phyloP scores from a whole-genome alignment of 2,888 invertebrate genomes.

The Aspidapion aeneum region DNA sequence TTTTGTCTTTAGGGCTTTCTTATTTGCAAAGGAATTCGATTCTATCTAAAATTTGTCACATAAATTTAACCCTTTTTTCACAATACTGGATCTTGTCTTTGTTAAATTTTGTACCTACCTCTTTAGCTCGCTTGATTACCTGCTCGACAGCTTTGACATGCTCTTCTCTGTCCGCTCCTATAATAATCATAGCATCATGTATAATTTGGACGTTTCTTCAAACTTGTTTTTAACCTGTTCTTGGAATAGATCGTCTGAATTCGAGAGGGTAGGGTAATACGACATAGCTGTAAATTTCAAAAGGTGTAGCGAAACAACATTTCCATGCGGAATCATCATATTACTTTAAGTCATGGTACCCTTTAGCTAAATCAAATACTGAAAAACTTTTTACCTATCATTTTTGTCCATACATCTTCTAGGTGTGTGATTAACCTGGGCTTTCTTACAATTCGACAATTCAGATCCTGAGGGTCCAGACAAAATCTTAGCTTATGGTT shows the following conservation, averaged over 20 bases:
- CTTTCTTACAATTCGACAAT: conserved; percentile 16
- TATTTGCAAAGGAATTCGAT: conserved; percentile 9
- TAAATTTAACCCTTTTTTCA: conserved; percentile 27
- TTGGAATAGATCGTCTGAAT: conserved; percentile 11
- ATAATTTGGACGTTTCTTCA: conserved; percentile 1
- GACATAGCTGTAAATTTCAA: conserved; percentile 1
- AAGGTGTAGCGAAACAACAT: conserved; percentile 9
- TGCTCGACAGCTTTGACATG: conserved; percentile 7
- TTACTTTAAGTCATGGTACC: conserved; percentile 5
- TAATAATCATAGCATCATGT: conserved; percentile 11
- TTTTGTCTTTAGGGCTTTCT: conserved; percentile 12
- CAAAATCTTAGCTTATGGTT: conserved; percentile 18
- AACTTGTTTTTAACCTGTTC: conserved; percentile 7
- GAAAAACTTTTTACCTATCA: conserved; percentile 13
- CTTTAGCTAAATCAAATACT: conserved; percentile 16
- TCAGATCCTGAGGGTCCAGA: conserved; percentile 15
- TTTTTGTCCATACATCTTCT: conserved; percentile 18
- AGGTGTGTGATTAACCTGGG: conserved; percentile 10
- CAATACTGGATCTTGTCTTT: conserved; percentile 26
- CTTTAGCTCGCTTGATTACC: conserved; percentile 17
- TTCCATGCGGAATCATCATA: conserved; percentile 17
- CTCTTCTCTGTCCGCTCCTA: conserved; percentile 5
- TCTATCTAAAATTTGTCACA: conserved; percentile 10
- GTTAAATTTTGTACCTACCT: conserved; percentile 26
- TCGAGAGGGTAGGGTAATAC: conserved; percentile 7